phyloP scores from a whole-genome alignment of 2,113 vertebrate genomes.

The Prolemur simus region DNA sequence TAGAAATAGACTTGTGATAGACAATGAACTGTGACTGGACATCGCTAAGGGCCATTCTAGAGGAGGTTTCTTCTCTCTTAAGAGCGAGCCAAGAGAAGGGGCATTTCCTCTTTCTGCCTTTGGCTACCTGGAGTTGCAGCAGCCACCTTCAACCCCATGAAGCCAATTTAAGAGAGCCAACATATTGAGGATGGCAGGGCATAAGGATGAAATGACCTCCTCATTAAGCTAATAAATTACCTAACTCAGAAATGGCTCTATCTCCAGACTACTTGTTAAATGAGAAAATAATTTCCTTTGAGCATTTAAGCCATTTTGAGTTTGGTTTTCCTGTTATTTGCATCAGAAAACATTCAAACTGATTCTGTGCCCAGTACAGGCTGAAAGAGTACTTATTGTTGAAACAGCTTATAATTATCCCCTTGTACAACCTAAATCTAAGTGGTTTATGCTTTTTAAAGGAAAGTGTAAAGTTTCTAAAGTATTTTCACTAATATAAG shows the following conservation, averaged over 20 bases:
- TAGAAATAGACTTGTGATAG: neutral
- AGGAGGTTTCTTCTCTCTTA: neutral
- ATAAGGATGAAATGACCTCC: neutral
- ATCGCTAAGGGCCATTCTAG: neutral
- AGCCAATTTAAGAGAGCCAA: neutral
- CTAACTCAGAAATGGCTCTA: neutral
- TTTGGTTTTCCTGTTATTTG: slow-evolving; percentile 19
- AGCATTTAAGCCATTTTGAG: slow-evolving; percentile 24
- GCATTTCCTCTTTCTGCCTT: neutral
- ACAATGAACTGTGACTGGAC: neutral
- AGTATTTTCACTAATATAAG: neutral
- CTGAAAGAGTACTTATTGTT: neutral
- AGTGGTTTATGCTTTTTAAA: neutral
- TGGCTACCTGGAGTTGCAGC: neutral
- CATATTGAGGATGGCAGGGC: neutral
- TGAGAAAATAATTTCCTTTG: slow-evolving; percentile 12
- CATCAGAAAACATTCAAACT: neutral
- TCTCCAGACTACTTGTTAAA: neutral
- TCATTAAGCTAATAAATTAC: neutral
- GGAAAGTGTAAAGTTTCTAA: neutral
- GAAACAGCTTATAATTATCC: neutral
- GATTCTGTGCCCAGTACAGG: neutral
- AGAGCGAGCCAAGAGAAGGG: neutral
- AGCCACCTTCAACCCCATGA: neutral
- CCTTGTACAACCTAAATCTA: neutral